These are phyloP conservation scores for Orbicella faveolata DNA, from an alignment of 64 coral and sea anemone species.

Conservation along the genomic window DNA sequence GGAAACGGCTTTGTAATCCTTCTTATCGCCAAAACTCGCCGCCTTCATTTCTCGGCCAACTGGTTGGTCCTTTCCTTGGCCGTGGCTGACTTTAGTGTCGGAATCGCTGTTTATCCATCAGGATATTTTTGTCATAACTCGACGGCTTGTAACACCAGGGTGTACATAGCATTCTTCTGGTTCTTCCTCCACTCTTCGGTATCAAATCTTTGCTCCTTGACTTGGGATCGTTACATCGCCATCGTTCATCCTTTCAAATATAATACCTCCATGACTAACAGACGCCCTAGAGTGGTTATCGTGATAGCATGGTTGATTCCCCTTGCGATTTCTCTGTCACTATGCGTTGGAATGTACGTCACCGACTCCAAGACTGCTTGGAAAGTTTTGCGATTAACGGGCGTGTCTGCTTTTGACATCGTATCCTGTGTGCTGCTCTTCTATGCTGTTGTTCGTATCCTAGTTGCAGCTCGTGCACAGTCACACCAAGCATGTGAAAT, in stretches of 20 bases:
- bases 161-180: neutral
- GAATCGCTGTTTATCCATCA: neutral
- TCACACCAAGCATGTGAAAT: neutral
- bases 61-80: conserved; percentile 25
- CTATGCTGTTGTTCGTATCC: neutral
- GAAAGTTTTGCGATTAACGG: neutral
- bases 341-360: neutral
- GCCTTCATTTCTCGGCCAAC: conserved; percentile 17
- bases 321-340: neutral
- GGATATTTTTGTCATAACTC: neutral
- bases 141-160: neutral
- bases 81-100: neutral
- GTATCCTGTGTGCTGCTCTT: neutral
- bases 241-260: conserved; percentile 5
- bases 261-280: neutral
- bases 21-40: neutral
- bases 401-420: neutral
- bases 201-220: conserved; percentile 13
- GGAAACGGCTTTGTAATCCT: conserved; percentile 7
- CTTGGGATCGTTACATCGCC: conserved; percentile 34
- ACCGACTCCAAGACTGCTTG: neutral
- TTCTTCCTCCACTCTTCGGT: neutral
- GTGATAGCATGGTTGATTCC: neutral
- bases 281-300: neutral
- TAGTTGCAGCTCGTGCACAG: neutral